Base-by-base conservation (phyloP, 2,797 vertebrate species). In the Poliocrania exsul region DNA sequence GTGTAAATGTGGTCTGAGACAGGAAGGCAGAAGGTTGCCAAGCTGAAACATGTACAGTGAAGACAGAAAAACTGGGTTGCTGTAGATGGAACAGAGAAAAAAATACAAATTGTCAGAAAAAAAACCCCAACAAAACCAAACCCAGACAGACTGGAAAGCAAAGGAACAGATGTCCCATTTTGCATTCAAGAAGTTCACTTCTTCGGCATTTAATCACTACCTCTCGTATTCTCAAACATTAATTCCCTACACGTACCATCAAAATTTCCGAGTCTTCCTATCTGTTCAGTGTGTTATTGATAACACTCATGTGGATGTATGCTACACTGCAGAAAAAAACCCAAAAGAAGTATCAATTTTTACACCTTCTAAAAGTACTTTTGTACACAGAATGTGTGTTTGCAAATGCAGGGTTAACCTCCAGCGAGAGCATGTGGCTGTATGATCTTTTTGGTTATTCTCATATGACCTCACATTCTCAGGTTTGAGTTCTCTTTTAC, bases 321-420 rank as follows among this genome's bases (percentile, higher is more conserved):
- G 0, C 20, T 35, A 4, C 0, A 0, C 19, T 74, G 28, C 58
- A 29, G 53, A 12, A 83, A 37, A 51, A 81, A 25, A n/a, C 14
- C 38, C 38, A 23, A 35, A 35, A 31, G 6, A 3, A 66, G 12
- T 60, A 44, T 31, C 3, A 15, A 19, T 56, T 88, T 57, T 72
- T 46, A 33, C 21, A 25, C 35, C 2, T 65, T 61, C 46, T 44
- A 2, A 9, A 79, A 38, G 6, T 31, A 47, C 18, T 6, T 53
- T 50, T 62, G 21, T 26, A 42, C 18, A 38, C 46, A 35, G 54
- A 66, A 21, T 44, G 42, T 6, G 16, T 74, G 20, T 26, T 81
- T 74, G 33, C 26, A 24, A 54, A 33, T 21, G 49, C 46, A 51
- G 42, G 17, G 7, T n/a, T 73, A 16, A n/a, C 10, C 16, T 90